Percentiles rank a stretch among this genome's conserved stretches.
Evolutionary conservation across 2,113 vertebrate species (phyloP).

Genomic region (Trochalopteron elliotii): DNA sequence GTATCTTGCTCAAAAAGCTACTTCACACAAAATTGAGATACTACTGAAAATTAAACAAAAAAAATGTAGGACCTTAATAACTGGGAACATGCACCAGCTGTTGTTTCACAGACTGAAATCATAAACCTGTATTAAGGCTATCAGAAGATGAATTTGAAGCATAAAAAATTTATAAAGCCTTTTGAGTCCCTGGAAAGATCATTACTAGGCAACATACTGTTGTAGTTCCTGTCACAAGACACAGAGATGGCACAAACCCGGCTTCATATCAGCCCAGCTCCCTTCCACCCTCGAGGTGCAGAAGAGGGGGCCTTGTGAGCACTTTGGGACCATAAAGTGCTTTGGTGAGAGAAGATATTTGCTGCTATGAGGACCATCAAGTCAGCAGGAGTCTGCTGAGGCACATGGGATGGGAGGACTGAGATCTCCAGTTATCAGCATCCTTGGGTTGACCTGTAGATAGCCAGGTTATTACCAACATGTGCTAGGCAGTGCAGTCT

Average conservation of each 20-base stretch:
- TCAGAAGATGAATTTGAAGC: constrained; percentile 5
- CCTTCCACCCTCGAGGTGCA: fast-evolving
- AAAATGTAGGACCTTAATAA: neutral
- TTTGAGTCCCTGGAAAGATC: constrained; percentile 21
- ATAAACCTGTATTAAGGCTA: constrained; percentile 5
- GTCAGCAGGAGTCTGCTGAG: neutral
- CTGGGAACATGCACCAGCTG: neutral
- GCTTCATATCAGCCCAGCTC: neutral
- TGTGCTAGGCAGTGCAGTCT: neutral
- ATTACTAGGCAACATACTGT: constrained; percentile 38
- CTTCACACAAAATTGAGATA: neutral
- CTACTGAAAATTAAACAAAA: neutral
- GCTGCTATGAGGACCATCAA: neutral
- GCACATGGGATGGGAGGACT: fast-evolving
- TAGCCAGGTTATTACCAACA: neutral
- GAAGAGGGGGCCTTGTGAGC: neutral
- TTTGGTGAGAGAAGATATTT: neutral
- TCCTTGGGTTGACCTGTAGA: neutral
- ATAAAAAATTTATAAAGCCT: constrained; percentile 50
- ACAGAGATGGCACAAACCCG: fast-evolving
- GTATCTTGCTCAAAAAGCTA: neutral
- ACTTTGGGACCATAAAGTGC: neutral
- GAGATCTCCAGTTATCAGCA: neutral
- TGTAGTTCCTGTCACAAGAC: neutral
- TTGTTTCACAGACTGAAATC: neutral